These are phyloP conservation scores for Calameuta filiformis DNA, from an alignment of 2,888 invertebrate species.

Conservation along the genomic window DNA sequence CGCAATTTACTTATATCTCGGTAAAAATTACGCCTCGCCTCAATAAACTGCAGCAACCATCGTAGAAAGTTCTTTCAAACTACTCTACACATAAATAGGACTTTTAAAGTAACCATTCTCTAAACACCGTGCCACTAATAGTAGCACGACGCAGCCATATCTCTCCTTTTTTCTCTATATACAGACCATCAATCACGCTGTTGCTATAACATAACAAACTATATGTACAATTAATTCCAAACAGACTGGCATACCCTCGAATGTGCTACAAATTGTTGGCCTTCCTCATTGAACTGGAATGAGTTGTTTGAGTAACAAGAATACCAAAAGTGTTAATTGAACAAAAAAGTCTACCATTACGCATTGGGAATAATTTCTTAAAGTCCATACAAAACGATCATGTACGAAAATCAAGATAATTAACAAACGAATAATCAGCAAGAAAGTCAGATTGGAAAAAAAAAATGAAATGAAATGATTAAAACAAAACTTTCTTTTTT, in stretches of 20 bases:
- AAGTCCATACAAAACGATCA: background rate
- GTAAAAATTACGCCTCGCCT: background rate
- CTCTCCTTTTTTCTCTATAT: conserved; percentile 20
- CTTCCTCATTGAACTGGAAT: background rate
- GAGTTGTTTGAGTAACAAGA: background rate
- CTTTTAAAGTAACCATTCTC: conserved; percentile 30
- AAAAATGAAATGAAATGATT: background rate
- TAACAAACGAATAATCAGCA: background rate
- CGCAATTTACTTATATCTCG: background rate
- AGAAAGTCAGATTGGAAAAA: background rate
- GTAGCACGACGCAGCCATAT: conserved; percentile 12
- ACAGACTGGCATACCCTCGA: conserved; percentile 14
- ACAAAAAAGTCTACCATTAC: background rate
- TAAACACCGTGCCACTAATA: conserved; percentile 19
- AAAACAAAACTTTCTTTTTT: background rate
- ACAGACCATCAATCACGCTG: conserved; percentile 23
- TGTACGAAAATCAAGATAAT: background rate
- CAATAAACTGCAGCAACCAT: conserved; percentile 35
- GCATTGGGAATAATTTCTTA: background rate
- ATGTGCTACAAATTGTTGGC: conserved; percentile 8
- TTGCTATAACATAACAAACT: conserved; percentile 30
- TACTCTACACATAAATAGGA: conserved; percentile 51
- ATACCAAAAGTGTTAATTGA: background rate
- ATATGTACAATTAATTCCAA: conserved; percentile 49
- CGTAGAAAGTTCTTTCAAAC: conserved; percentile 44